phyloP scores from a whole-genome alignment of 2,797 vertebrate genomes.

The Esox masquinongy region DNA sequence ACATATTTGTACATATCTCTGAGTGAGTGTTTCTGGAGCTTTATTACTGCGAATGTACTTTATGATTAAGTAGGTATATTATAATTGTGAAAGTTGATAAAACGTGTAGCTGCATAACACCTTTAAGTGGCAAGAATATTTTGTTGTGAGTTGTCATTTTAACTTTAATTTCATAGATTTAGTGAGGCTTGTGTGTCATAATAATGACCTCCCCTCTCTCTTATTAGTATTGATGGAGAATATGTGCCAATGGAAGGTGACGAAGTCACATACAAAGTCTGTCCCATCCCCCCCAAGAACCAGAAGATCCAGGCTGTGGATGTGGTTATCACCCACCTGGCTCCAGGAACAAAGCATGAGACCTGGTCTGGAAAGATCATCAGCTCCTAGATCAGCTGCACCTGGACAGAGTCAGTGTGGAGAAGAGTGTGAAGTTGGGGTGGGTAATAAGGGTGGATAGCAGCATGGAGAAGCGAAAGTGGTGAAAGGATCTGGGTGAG shows the following conservation, averaged over 20 bases:
- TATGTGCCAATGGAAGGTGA: conserved; percentile 97
- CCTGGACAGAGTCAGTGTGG: not conserved
- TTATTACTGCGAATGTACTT: not conserved
- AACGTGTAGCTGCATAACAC: no score
- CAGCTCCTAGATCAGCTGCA: conserved; percentile 80
- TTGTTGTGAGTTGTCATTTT: no score
- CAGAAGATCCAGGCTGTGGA: conserved; percentile 98
- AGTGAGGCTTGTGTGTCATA: not conserved
- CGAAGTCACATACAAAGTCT: conserved; percentile 97
- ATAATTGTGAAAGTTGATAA: no score
- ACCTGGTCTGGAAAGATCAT: conserved; percentile 98
- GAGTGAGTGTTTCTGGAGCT: conserved; percentile 81
- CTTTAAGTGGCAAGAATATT: no score
- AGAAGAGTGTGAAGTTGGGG: not conserved
- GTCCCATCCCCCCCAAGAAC: conserved; percentile 95
- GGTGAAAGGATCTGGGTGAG: not conserved
- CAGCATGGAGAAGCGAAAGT: conserved; percentile 5
- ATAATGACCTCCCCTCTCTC: no score
- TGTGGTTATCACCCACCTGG: conserved; percentile 93
- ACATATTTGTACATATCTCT: conserved; percentile 97
- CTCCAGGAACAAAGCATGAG: conserved; percentile 93
- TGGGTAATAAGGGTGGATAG: not conserved
- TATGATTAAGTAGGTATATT: no score
- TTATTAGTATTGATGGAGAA: conserved; percentile 91
- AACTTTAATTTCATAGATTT: not conserved